Percentiles rank a stretch among this genome's conserved stretches.
Evolutionary conservation across 2,113 vertebrate species (phyloP).

Genomic region (Mormoops blainvillei): DNA sequence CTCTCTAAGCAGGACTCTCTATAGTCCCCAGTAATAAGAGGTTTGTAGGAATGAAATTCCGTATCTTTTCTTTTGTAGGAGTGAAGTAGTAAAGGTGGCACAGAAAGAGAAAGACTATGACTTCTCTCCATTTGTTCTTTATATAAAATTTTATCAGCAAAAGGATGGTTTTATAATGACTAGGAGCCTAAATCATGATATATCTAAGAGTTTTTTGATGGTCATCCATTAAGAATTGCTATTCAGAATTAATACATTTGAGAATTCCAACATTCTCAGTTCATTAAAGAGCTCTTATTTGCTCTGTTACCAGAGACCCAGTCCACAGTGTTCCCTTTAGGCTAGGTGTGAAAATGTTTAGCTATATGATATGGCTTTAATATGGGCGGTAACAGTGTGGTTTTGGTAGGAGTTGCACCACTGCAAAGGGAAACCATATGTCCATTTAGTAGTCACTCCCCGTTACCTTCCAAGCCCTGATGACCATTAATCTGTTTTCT

Average conservation of each 20-base stretch:
- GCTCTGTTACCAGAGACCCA: slow-evolving; percentile 41
- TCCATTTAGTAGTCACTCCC: not conserved
- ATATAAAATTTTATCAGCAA: slow-evolving; percentile 4
- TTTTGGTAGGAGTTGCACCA: not conserved
- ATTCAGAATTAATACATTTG: slow-evolving; percentile 43
- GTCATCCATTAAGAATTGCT: slow-evolving; percentile 2
- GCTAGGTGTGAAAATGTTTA: slow-evolving; percentile 48
- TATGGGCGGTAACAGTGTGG: not conserved
- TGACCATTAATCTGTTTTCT: not conserved
- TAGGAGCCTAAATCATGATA: not conserved
- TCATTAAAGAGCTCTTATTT: slow-evolving; percentile 54
- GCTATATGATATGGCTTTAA: slow-evolving; percentile 10
- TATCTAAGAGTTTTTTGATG: not conserved
- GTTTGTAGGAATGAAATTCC: slow-evolving; percentile 17
- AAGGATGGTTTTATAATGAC: slow-evolving; percentile 27
- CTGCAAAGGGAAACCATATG: not conserved
- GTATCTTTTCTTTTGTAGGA: not conserved
- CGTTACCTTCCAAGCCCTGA: not conserved
- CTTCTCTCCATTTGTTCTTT: not conserved
- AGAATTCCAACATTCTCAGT: not conserved
- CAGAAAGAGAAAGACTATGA: not conserved
- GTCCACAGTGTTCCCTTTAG: slow-evolving; percentile 38
- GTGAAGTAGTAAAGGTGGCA: not conserved
- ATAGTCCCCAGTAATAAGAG: not conserved
- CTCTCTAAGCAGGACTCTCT: not conserved